Evolutionary conservation across 2,113 vertebrate genomes (phyloP).

Genomic region (Tylochromis polylepis): DNA sequence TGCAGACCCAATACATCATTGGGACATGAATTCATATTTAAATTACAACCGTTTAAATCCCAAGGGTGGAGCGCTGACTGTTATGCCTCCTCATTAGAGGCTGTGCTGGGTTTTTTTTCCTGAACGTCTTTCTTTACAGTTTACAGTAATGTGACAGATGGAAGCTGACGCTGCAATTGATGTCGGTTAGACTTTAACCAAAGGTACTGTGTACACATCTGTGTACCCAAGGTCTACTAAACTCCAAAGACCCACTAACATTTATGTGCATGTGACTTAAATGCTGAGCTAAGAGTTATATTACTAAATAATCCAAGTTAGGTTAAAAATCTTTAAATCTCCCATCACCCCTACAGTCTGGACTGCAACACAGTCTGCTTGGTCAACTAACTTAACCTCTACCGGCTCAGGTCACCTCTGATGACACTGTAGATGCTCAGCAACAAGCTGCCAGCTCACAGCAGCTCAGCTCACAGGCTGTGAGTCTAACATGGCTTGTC

Average conservation of each 20-base stretch:
- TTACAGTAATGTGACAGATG: not conserved
- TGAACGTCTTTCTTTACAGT: not conserved
- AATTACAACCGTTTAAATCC: not conserved
- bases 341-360: slow-evolving; percentile 26
- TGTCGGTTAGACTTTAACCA: slow-evolving; percentile 23
- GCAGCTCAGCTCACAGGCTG: not conserved
- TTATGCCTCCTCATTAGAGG: not conserved
- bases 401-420: not conserved
- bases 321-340: slow-evolving; percentile 3
- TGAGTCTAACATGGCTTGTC: not conserved
- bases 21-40: not conserved
- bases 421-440: not conserved
- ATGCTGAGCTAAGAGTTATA: not conserved
- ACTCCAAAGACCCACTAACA: not conserved
- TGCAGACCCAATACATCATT: not conserved
- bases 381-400: not conserved
- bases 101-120: not conserved
- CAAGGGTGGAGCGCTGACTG: not conserved
- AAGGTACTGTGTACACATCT: not conserved
- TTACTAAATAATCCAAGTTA: not conserved
- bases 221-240: not conserved
- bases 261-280: not conserved
- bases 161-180: not conserved
- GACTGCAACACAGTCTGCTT: not conserved
- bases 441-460: not conserved